Base-by-base conservation (phyloP, 1,140 invertebrate species). In the Hydropsyche tenuis region DNA sequence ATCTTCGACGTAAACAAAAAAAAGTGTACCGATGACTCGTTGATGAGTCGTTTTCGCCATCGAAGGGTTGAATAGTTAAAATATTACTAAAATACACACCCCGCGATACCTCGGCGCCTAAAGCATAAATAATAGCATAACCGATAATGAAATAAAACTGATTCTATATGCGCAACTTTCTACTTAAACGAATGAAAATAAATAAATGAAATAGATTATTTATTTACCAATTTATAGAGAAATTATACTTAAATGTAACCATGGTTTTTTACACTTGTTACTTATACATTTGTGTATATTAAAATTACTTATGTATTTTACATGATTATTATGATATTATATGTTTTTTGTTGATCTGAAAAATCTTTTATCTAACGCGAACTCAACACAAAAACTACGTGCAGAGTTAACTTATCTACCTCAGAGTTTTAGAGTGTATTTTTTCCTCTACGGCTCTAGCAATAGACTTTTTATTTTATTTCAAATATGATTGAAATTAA, bases 151-250 rank as follows among this genome's bases (percentile, higher is more conserved):
- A 5, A n/a, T 9, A 37, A 37, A 37, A 4, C 9, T 37, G 30
- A 37, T 37, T 37, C 30, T 3, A 37, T 3, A 37, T 9, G 30
- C 30, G 30, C 30, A 37, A 37, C 3, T 37, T 37, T 37, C 30
- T 37, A 37, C 30, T 37, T 37, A 37, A 37, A 37, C 30, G 30
- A 51, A 51, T 16, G 14, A 22, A 22, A 22, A n/a, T 5, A 16
- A 51, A 14, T 5, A 23, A n/a, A 22, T 37, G 37, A 5, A 43
- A 22, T 46, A 46, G 20, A 25, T 9, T 30, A 70, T 51, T 70
- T 70, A 70, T 70, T 70, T 70, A 70, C 48, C 68, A 70, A 37
- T 70, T 65, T 46, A 70, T 70, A 70, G 68, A 56, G 25, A 56
- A 70, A 70, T 56, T 70, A 70, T 70, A 70, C 46, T 70, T 25